Percentiles rank a stretch among this genome's conserved stretches.
Evolutionary conservation across 2,113 vertebrate species (phyloP).

Genomic region (Periophthalmodon schlosseri): DNA sequence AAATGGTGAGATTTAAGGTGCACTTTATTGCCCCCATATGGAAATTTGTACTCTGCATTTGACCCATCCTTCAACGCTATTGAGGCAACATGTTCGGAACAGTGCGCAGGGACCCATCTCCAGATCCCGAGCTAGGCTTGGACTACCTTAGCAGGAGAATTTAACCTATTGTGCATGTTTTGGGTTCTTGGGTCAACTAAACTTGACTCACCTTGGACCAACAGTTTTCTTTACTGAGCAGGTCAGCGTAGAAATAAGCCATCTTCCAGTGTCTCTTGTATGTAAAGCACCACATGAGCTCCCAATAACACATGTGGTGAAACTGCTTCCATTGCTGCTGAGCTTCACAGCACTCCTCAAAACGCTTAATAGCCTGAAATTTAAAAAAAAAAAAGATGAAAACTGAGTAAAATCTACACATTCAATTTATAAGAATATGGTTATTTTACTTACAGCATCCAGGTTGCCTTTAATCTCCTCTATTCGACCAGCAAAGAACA

Average conservation of each 20-base stretch:
- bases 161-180: background rate
- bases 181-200: background rate
- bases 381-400: background rate
- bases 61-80: no score
- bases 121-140: no score
- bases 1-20: background rate
- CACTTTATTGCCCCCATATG: no score
- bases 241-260: slow-evolving; percentile 96
- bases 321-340: slow-evolving; percentile 98
- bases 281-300: slow-evolving; percentile 99
- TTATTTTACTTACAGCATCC: slow-evolving; percentile 82
- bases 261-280: slow-evolving; percentile 97
- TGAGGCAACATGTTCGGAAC: no score
- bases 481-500: slow-evolving; percentile 97
- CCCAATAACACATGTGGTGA: slow-evolving; percentile 99
- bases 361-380: slow-evolving; percentile 84
- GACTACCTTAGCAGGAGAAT: no score
- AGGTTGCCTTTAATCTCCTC: slow-evolving; percentile 97
- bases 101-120: no score
- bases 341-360: slow-evolving; percentile 94
- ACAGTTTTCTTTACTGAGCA: slow-evolving; percentile 94
- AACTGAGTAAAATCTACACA: background rate
- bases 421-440: background rate
- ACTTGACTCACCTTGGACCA: slow-evolving; percentile 91
- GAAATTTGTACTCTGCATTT: no score